Base-by-base conservation (phyloP, 2,888 invertebrate species). In the Nephrocerus scutellatus region DNA sequence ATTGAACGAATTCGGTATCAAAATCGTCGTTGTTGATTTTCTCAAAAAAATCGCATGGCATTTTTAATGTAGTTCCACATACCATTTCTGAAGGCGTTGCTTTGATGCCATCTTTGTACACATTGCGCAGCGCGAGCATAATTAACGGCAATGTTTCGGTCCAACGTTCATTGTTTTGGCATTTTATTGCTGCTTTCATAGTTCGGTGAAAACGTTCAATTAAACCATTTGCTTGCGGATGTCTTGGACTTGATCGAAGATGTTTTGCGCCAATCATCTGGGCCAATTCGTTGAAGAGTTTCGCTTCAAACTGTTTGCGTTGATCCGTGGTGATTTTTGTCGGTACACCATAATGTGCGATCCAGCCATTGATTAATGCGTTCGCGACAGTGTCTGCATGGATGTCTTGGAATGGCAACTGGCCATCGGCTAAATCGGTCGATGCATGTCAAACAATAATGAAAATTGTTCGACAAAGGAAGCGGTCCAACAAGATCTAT, bases 321-420 rank as follows among this genome's bases (percentile, higher is more conserved):
- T 43, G 36, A 16, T 50, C 41, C 1, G 43, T 44, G 4, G 44
- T 41, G 13, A 50, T 39, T 12, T 24, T 28, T 7, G 20, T 6
- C 8, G 43, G 47, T n/a, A 43, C 38, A 6, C 43, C 47, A 30
- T 43, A 48, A 7, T 42, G 23, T 4, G 33, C 29, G 14, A 46
- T 41, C 45, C 45, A 45, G 16, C 22, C 30, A 4, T 20, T 35
- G 4, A 32, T 22, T 5, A 45, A 24, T 8, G 19, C 21, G 12
- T n/a, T 7, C 12, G 35, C 35, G 6, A 34, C 23, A 2, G 30
- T 36, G 6, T 18, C 23, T 3, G 36, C 30, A 1, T 16, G 6
- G 6, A 34, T 26, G 28, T 35, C 28, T 19, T 10, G 25, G 34
- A 6, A 40, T 23, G 16, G 34, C 30, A 9, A 29, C 36, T 9